These are phyloP conservation scores for Macropis europaea DNA, from an alignment of 2,888 invertebrate species.

Conservation along the genomic window DNA sequence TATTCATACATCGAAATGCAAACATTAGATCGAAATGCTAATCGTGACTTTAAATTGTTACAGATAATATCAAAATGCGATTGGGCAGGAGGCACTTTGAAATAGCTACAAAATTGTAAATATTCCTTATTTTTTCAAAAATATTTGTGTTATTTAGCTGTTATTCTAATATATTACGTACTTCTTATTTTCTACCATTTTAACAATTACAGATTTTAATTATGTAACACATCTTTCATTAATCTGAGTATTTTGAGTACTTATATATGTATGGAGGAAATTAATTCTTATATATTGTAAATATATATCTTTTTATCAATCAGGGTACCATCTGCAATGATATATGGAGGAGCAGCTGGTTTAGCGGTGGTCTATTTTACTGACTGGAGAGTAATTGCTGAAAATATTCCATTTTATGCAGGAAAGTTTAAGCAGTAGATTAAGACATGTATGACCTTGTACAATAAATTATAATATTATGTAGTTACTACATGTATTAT, in stretches of 20 bases:
- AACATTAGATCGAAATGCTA: not conserved
- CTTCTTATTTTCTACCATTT: not conserved
- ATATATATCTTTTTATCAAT: slow-evolving; percentile 40
- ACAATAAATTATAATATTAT: slow-evolving; percentile 30
- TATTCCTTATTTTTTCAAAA: not conserved
- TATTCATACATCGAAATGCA: not conserved
- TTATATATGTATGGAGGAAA: not conserved
- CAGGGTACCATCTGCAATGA: slow-evolving; percentile 83
- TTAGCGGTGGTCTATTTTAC: slow-evolving; percentile 86
- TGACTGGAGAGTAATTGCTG: slow-evolving; percentile 88
- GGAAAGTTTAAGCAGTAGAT: slow-evolving; percentile 84
- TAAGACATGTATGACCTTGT: not conserved
- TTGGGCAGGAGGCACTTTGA: slow-evolving; percentile 33
- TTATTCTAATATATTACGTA: not conserved
- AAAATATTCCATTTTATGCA: slow-evolving; percentile 88
- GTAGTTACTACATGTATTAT: slow-evolving; percentile 6
- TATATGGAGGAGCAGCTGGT: slow-evolving; percentile 86
- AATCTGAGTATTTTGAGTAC: too few species aligned
- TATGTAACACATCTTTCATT: slow-evolving; percentile 4
- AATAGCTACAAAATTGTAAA: slow-evolving; percentile 42
- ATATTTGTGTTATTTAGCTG: not conserved
- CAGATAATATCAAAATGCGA: slow-evolving; percentile 21
- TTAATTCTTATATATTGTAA: not conserved
- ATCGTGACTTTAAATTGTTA: not conserved
- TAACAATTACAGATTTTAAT: not conserved